Evolutionary conservation across 2,888 invertebrate species (phyloP).

Genomic region (Lepidocyrtinus sp.): DNA sequence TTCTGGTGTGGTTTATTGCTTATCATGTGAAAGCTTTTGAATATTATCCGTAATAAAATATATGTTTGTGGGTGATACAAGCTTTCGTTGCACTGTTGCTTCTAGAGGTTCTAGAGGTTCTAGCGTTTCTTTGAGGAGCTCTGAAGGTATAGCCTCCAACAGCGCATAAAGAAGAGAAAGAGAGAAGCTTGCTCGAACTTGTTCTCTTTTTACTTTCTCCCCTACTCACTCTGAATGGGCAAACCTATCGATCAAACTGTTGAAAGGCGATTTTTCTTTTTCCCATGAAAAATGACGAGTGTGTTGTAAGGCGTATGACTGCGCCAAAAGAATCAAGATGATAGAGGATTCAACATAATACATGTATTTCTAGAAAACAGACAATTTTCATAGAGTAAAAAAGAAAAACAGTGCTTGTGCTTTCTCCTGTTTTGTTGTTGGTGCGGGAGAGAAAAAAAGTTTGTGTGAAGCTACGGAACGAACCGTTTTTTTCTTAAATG

Average conservation of each 20-base stretch:
- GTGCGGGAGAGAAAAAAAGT: not conserved
- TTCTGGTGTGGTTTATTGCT: constrained; percentile 18
- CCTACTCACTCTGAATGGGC: constrained; percentile 30
- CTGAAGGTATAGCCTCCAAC: not conserved
- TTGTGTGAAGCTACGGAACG: not conserved
- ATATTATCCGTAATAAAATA: constrained; percentile 31
- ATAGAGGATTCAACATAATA: no score
- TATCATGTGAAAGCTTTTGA: constrained; percentile 27
- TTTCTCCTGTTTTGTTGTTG: not conserved
- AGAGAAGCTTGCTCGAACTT: constrained; percentile 3
- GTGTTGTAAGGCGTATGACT: not conserved
- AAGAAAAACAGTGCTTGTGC: not conserved
- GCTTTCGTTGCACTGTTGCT: no score
- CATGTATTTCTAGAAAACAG: no score
- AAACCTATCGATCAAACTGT: constrained; percentile 69
- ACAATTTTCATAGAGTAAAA: not conserved
- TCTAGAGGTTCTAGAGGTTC: no score
- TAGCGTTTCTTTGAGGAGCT: not conserved
- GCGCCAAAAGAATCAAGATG: not conserved
- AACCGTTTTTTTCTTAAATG: not conserved
- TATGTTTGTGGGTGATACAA: not conserved
- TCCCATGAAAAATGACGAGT: constrained; percentile 20
- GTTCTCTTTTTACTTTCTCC: not conserved
- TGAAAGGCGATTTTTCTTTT: constrained; percentile 65
- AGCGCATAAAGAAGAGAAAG: not conserved